A percentile compares a stretch with the other conserved stretches of the same genome.
These are phyloP conservation scores for Cynopterus sphinx DNA, from an alignment of 2,797 vertebrate genomes.

Conservation along the genomic window DNA sequence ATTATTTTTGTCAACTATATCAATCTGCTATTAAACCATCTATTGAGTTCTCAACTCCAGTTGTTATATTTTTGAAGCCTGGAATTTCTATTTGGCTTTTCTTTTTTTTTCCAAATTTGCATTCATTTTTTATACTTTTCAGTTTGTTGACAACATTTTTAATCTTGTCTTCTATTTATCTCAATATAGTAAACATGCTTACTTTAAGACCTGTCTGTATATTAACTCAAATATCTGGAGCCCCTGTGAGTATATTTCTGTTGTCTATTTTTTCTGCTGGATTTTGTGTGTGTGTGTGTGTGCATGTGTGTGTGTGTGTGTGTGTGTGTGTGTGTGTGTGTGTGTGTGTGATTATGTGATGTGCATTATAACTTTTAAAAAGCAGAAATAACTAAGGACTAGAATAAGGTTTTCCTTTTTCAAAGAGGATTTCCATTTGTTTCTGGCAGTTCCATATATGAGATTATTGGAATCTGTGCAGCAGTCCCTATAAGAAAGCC, in stretches of 20 bases:
- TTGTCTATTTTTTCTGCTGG: not conserved
- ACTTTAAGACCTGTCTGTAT: not conserved
- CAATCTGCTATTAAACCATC: not conserved
- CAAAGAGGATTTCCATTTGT: conserved; percentile 21
- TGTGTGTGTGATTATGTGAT: not conserved
- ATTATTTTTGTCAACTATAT: not conserved
- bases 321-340: too few species aligned
- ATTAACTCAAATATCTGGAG: not conserved
- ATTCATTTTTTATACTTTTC: not conserved
- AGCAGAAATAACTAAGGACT: not conserved
- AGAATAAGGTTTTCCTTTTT: not conserved
- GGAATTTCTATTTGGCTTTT: not conserved
- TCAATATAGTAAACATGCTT: not conserved
- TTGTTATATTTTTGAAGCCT: not conserved
- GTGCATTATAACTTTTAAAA: not conserved
- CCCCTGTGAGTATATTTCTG: not conserved
- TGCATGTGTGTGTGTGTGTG: too few species aligned
- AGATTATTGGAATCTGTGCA: not conserved
- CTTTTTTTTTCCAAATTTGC: not conserved
- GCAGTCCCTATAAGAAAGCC: not conserved
- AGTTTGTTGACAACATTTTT: not conserved
- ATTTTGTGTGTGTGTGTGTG: too few species aligned
- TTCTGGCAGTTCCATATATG: not conserved
- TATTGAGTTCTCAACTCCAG: not conserved
- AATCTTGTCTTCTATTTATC: not conserved